Conservation (phyloP, 2,797 vertebrate genomes). For the Taenioides sp. region DNA sequence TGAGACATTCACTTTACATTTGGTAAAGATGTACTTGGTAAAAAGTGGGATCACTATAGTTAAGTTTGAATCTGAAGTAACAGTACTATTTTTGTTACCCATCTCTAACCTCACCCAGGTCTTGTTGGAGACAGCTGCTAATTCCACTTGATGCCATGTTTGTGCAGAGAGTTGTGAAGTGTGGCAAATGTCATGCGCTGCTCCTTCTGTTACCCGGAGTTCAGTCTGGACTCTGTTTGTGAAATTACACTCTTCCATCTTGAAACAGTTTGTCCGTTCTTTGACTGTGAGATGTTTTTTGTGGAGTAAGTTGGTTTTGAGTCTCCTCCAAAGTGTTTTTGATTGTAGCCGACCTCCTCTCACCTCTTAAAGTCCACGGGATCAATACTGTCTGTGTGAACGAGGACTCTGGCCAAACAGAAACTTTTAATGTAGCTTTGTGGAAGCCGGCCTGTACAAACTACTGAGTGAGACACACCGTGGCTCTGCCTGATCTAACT, state of each 20-base stretch:
- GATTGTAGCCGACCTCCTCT: slow-evolving; percentile 4
- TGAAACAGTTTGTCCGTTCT: not conserved
- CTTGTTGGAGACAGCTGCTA: not conserved
- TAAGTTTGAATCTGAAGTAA: too few relatives aligned
- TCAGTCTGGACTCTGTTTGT: not conserved
- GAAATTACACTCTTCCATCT: not conserved
- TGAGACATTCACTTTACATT: too few relatives aligned
- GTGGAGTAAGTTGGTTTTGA: not conserved
- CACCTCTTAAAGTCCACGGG: slow-evolving; percentile 5
- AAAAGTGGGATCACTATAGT: too few relatives aligned
- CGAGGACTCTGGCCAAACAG: slow-evolving; percentile 4
- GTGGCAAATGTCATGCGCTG: not conserved
- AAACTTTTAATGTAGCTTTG: slow-evolving; percentile 11
- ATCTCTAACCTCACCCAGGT: not conserved
- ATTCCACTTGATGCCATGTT: not conserved
- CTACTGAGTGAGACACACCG: not conserved
- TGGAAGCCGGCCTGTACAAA: not conserved
- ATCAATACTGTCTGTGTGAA: slow-evolving; percentile 10
- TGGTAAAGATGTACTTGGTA: too few relatives aligned
- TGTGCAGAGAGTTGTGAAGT: not conserved
- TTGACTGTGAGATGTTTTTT: slow-evolving; percentile 1
- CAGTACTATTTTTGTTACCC: not conserved
- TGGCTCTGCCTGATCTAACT: not conserved
- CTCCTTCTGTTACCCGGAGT: not conserved
- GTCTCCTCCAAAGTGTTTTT: slow-evolving; percentile 1